These are phyloP conservation scores for Pteronotus mesoamericanus DNA, from an alignment of 2,797 vertebrate genomes.

Conservation along the genomic window DNA sequence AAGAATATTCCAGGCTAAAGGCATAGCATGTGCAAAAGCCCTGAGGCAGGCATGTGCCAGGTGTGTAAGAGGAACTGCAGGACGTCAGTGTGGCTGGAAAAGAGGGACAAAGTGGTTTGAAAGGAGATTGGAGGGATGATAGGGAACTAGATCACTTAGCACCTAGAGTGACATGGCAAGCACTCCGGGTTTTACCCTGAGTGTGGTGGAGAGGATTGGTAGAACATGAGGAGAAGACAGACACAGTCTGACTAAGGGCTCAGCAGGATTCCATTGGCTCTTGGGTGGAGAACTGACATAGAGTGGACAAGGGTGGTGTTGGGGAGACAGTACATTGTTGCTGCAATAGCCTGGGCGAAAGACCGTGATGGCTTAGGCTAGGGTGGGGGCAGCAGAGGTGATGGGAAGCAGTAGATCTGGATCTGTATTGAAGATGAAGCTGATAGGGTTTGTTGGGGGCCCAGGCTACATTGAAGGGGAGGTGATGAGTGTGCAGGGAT, in stretches of 20 bases:
- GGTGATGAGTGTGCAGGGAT: neutral
- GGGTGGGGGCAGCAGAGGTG: accelerated
- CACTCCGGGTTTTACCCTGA: neutral
- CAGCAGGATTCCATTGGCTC: neutral
- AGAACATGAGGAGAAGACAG: neutral
- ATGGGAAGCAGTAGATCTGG: neutral
- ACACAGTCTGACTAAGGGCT: neutral
- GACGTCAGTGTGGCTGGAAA: neutral
- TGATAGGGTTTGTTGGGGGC: neutral
- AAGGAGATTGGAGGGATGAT: neutral
- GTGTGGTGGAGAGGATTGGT: neutral
- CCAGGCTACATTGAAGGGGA: neutral
- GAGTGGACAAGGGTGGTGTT: no score
- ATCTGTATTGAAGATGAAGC: neutral
- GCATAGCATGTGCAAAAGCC: neutral
- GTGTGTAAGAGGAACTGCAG: neutral
- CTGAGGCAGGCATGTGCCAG: neutral
- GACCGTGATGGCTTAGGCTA: neutral
- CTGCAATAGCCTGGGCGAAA: neutral
- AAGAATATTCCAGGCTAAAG: neutral
- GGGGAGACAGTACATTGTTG: neutral
- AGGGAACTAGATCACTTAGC: neutral
- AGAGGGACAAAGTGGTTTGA: neutral
- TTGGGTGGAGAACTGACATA: neutral
- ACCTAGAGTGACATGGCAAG: neutral